Conservation (phyloP, 2,113 vertebrate genomes). For the Lethenteron camtschaticum region DNA sequence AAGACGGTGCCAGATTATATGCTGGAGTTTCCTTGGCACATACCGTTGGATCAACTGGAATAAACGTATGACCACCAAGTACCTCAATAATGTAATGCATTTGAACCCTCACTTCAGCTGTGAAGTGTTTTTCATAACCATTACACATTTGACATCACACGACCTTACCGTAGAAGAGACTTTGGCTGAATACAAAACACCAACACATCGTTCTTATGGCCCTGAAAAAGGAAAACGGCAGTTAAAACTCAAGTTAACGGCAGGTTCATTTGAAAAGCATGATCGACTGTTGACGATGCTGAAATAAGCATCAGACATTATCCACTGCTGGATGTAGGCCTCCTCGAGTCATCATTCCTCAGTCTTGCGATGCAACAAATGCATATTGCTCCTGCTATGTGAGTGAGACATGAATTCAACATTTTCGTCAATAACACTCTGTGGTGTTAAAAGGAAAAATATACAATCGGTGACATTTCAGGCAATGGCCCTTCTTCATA, state of each 20-base stretch:
- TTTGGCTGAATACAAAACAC: constrained; percentile 3
- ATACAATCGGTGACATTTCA: no score
- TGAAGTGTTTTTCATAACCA: no score
- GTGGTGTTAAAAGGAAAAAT: background rate
- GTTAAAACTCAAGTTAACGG: background rate
- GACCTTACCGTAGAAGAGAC: constrained; percentile 4
- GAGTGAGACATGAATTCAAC: background rate
- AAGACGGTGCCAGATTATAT: background rate
- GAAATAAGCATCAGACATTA: background rate
- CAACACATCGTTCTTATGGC: background rate
- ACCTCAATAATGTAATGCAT: no score
- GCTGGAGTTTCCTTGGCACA: background rate
- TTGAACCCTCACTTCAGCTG: no score
- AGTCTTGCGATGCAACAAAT: background rate
- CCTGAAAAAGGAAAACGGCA: background rate
- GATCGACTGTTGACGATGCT: background rate
- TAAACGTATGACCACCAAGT: background rate
- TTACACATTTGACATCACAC: no score
- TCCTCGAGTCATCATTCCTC: background rate
- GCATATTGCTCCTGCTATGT: background rate
- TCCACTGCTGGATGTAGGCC: background rate
- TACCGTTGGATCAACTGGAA: background rate
- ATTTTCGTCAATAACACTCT: background rate
- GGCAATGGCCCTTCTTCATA: background rate
- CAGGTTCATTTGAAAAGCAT: background rate